Evolutionary conservation across 2,797 vertebrate species (phyloP), one percentile per base, ranked within the genome.

Genomic region (Cirrhinus molitorella): DNA sequence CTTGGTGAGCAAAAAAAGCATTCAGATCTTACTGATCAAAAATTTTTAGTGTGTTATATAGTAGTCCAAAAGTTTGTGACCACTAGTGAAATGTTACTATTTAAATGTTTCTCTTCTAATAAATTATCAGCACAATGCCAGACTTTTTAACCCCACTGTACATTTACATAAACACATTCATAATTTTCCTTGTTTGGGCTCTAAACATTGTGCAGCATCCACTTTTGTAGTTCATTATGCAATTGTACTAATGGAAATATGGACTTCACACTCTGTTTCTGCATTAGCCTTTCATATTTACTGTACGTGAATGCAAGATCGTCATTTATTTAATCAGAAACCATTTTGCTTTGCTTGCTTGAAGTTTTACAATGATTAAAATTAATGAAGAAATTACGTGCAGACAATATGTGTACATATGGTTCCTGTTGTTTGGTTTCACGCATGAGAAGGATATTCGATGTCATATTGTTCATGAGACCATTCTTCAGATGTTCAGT

Each of bases 331-430:
- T 31, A 77, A 63, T 77, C 40, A 25, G 21, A 47, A 61, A 61
- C 9, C 55, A 43, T 61, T 77, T 57, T 45, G 9, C 23, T 45
- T 14, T 45, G n/a, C 55, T 43, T 76, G n/a, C 14, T 31, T 21
- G 10, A 75, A 61, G 55, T 77, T 63, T 77, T 61, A 63, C 5
- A 77, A 21, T 77, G 16, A 77, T 77, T 77, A 14, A 63, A 63
- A 77, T 77, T 0, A 31, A 63, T 59, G n/a, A 76, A 40, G 31
- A 6, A 43, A 34, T 77, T 28, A 19, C n/a, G 13, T 28, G 9
- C 16, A 23, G 23, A 28, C 45, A 40, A 57, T n/a, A 57, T 25
- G 7, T 31, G 25, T 17, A 77, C n/a, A 63, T 47, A n/a, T 1
- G 3, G 71, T 55, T 55, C 49, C 19, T 55, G 17, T 72, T 71